Base-by-base conservation (phyloP, 2,113 vertebrate genomes). In the Xiphias gladius region DNA sequence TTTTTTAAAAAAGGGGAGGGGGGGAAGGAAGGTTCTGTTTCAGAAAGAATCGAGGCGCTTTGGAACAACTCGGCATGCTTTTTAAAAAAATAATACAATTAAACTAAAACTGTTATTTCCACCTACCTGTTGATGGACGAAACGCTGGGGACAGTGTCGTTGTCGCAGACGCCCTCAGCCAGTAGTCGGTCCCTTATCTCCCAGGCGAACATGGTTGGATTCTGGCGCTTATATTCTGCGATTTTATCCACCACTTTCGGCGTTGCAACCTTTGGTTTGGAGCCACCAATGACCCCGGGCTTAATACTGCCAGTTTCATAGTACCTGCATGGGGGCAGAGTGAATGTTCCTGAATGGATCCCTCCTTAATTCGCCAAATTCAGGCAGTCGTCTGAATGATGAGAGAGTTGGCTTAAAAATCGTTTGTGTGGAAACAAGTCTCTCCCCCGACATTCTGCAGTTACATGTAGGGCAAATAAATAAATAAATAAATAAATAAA, bases 251-350 rank as follows among this genome's bases (percentile, higher is more conserved):
- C 98, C 77, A 99, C 98, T 96, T 99, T 99, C 66, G 98, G 98
- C 32, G 98, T 99, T 14, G 98, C 97, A 64, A 99, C 98, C 92
- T 99, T 99, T 84, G 98, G 98, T 95, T 99, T 99, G 92, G 98
- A 99, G 76, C 98, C 98, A 19, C 98, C 98, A 73, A 99, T 99
- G 83, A 99, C 98, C 59, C 98, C 98, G 2, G 98, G 98, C 89
- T 99, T 99, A 96, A 99, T 99, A 96, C 98, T 99, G 92, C 98
- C 98, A n/a, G 98, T 99, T 95, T 99, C 98, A 74, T 99, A 99
- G 92, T 99, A 99, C 95, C 98, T 99, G 96, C 78, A 94, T 88
- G 87, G 92, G 68, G 86, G 91, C 87, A 89, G 69, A 90, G 62
- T 11, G 80, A 73, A 58, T 69, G 86, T 86, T 87, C 80, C 84